Evolutionary conservation across 1,140 invertebrate genomes (phyloP), one percentile per base, ranked within the genome.

Genomic region (Nasonia giraulti): DNA sequence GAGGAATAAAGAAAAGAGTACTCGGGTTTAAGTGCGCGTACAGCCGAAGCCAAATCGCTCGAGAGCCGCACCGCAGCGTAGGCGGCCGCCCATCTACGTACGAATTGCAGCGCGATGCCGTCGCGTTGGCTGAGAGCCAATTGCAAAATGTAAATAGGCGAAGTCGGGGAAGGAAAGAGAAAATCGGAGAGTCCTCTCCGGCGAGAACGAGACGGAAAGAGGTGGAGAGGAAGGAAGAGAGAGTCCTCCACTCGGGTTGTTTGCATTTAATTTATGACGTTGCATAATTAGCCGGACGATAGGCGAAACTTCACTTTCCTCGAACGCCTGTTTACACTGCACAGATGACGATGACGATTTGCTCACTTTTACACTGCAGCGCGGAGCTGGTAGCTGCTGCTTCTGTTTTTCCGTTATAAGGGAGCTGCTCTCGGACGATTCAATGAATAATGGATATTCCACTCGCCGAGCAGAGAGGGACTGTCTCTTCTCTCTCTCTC

Each of bases 211-310:
- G 55, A 17, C 17, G 20, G 55, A 62, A 62, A 62, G n/a, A 62
- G n/a, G 31, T 27, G 44, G 55, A 62, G 55, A 37, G 17, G 27
- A 20, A 20, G 40, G 11, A 8, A 8, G 40, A 33, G 37, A 37
- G 33, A 23, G n/a, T 33, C 68, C 55, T 55, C 69, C 69, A 47
- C 12, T 74, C 10, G 47, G 79, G 62, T 31, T 86, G 80, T 88
- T 89, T 88, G 86, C 81, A 55, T 87, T 87, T 85, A 88, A 89
- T 88, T 87, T 88, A 87, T 83, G 86, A 87, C 86, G 83, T 80
- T 86, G 87, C 86, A 88, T 88, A 87, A 88, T 89, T 87, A 87
- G 86, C 84, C 84, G 76, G 74, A 77, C 82, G 80, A 80, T 68
- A 71, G 33, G 31, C 81, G 37, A 47, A 50, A 37, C 71, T 37